phyloP scores from a whole-genome alignment of 2,888 invertebrate species.

The Busseola fusca region DNA sequence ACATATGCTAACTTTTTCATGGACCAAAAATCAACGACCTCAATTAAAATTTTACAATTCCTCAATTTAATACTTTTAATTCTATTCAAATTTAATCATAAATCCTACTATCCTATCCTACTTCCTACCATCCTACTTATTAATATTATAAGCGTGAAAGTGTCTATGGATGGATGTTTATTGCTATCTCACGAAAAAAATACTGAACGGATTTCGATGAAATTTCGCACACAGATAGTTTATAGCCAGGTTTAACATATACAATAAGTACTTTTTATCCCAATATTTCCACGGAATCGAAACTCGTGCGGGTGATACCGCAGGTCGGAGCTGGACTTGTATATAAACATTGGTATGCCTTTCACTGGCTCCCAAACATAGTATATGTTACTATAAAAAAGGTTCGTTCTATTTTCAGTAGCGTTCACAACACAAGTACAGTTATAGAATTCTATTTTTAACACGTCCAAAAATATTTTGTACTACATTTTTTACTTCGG shows the following conservation, averaged over 20 bases:
- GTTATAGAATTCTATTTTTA: slow-evolving; percentile 25
- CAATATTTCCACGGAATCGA: too few species aligned
- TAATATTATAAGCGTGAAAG: too few species aligned
- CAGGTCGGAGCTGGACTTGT: background rate
- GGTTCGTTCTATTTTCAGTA: slow-evolving; percentile 17
- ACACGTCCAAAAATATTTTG: slow-evolving; percentile 20
- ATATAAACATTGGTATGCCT: background rate
- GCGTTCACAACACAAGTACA: background rate
- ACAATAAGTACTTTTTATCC: too few species aligned
- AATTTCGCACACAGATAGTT: too few species aligned
- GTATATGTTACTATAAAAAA: slow-evolving; percentile 7
- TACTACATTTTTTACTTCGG: slow-evolving; percentile 4
- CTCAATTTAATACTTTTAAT: background rate
- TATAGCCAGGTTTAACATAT: too few species aligned
- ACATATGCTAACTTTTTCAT: background rate
- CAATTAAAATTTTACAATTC: background rate
- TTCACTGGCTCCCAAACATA: background rate
- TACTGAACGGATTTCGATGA: too few species aligned
- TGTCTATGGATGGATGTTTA: too few species aligned
- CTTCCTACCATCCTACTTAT: too few species aligned
- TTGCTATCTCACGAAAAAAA: too few species aligned
- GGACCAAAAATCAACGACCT: background rate
- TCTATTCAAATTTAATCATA: background rate
- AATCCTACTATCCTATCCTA: background rate
- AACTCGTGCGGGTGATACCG: too few species aligned